Percentiles rank a stretch among this genome's conserved stretches.
These are phyloP conservation scores for Pandemis cinnamomeana DNA, from an alignment of 2,888 invertebrate genomes.

Conservation along the genomic window DNA sequence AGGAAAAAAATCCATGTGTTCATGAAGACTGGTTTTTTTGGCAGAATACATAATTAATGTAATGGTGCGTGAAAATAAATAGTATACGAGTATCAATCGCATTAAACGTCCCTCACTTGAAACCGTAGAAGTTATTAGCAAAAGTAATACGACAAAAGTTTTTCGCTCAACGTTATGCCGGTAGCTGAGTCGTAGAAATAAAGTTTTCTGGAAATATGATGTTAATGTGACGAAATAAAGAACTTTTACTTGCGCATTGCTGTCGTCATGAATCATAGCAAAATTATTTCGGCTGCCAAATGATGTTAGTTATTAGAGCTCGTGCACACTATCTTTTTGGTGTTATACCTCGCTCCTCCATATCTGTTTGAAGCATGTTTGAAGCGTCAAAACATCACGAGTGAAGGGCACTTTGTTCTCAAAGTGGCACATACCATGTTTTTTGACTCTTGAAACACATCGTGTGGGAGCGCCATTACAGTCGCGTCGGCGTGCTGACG, in stretches of 20 bases:
- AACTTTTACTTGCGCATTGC: background rate
- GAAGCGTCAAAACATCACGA: too few relatives aligned
- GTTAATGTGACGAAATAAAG: background rate
- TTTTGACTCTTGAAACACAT: too few relatives aligned
- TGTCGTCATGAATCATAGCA: background rate
- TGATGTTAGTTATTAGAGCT: background rate
- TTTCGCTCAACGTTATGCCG: background rate
- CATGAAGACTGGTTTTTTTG: too few relatives aligned
- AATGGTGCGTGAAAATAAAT: background rate
- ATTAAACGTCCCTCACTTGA: background rate
- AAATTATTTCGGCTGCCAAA: background rate
- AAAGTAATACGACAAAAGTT: conserved; percentile 20
- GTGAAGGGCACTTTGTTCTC: too few relatives aligned
- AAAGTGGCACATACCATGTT: too few relatives aligned
- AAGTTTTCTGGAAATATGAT: background rate
- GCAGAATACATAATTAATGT: too few relatives aligned
- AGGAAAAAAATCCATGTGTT: too few relatives aligned
- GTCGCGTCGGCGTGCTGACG: too few relatives aligned
- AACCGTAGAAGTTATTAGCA: background rate
- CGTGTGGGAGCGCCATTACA: too few relatives aligned
- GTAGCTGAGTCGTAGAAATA: background rate
- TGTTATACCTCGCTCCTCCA: too few relatives aligned
- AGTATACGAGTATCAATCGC: background rate
- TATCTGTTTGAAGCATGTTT: too few relatives aligned
- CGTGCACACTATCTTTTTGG: too few relatives aligned